Base-by-base conservation (phyloP, 1,140 invertebrate genomes). In the Hermatobates lingyangjiaoensis region DNA sequence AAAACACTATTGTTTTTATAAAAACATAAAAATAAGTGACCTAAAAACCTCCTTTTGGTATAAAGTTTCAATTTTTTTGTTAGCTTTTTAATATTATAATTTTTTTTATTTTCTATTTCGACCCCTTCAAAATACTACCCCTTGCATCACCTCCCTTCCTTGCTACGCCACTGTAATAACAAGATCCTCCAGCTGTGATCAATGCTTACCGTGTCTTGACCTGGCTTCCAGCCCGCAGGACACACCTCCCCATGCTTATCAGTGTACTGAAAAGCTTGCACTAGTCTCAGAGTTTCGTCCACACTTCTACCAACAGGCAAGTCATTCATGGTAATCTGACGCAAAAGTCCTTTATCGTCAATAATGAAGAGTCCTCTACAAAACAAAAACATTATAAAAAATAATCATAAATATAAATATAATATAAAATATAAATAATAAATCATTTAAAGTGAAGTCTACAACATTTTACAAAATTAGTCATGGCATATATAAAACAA, bases 261-360 rank as follows among this genome's bases (percentile, higher is more conserved):
- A 18, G 76, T 78, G 60, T 76, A 80, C 62, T 81, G 76, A 62
- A 81, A 81, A 15, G 79, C 79, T 62, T 81, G 76, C 2, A 81
- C 74, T 3, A 81, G 59, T 27, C 79, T 63, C 14, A 81, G 56
- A 4, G 77, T 79, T 64, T 81, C 79, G 61, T 81, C 78, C 0
- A 79, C 76, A 47, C 73, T 76, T 26, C 77, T 60, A 1, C 77
- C 77, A n/a, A 79, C 76, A 27, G 77, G 77, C n/a, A 81, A 60
- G 61, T 81, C 79, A 64, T 81, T 81, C 71, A 81, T 78, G 20
- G 78, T 80, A 25, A 80, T 78, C 62, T 81, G 79, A 15, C 79
- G 62, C 27, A 81, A 57, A 27, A 72, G 66, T 23, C 76, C 75
- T 59, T 75, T 76, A 7, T 66, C 65, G 58, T 81, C 79, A 61